These are phyloP conservation scores for Cotesia vestalis DNA, from an alignment of 1,140 invertebrate genomes.

Conservation along the genomic window DNA sequence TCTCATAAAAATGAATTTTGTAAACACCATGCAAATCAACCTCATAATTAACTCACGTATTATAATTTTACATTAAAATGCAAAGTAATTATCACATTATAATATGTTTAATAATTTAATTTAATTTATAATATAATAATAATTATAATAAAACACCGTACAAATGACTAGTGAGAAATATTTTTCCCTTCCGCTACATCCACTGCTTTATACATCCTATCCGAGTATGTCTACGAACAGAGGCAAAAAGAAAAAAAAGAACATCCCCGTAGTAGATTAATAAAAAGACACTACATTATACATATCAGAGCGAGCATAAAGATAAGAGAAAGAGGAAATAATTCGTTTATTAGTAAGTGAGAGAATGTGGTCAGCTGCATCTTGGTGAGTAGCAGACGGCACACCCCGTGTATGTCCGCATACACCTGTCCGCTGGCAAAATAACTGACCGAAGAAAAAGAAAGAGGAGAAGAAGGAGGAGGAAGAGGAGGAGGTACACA, in stretches of 20 bases:
- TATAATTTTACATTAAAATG: slow-evolving; percentile 16
- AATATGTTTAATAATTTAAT: neutral
- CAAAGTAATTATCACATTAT: slow-evolving; percentile 22
- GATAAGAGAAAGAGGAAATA: slow-evolving; percentile 13
- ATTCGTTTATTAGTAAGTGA: slow-evolving; percentile 26
- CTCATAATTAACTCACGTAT: slow-evolving; percentile 25
- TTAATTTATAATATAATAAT: neutral
- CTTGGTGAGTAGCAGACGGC: slow-evolving; percentile 27
- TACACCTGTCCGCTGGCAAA: slow-evolving; percentile 44
- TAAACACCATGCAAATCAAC: slow-evolving; percentile 27
- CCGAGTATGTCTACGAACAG: too few species aligned
- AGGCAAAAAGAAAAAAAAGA: neutral
- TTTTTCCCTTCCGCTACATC: too few species aligned
- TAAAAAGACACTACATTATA: too few species aligned
- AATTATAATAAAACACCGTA: neutral
- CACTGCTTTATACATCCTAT: too few species aligned
- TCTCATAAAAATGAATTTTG: slow-evolving; percentile 8
- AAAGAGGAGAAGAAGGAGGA: slow-evolving; percentile 22
- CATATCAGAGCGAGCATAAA: neutral
- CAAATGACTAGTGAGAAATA: slow-evolving; percentile 6
- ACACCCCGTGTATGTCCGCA: slow-evolving; percentile 4
- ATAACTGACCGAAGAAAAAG: neutral
- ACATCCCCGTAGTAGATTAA: too few species aligned
- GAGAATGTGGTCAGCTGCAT: slow-evolving; percentile 36
- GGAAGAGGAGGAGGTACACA: slow-evolving; percentile 21